Evolutionary conservation across 2,113 vertebrate species (phyloP).

Genomic region (Nicator chloris): DNA sequence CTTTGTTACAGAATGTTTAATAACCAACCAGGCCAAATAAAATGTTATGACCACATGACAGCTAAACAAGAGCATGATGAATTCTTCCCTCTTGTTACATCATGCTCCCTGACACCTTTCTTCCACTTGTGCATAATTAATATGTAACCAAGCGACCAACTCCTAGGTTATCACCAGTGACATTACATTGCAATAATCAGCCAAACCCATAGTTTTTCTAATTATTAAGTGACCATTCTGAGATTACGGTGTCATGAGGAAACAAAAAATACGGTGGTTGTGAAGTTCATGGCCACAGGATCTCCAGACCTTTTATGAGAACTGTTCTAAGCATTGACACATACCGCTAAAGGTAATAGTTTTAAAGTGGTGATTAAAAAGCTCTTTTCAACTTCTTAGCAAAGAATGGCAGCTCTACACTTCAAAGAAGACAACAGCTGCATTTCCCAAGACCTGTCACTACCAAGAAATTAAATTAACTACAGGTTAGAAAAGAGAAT

Average conservation of each 20-base stretch:
- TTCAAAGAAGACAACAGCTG: not conserved
- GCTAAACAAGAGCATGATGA: not conserved
- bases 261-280: not conserved
- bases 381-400: not conserved
- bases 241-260: accelerated
- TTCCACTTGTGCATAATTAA: not conserved
- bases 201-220: not conserved
- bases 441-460: not conserved
- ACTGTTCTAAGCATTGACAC: not conserved
- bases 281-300: not conserved
- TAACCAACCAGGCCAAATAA: not conserved
- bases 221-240: not conserved
- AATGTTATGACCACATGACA: not conserved
- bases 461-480: not conserved
- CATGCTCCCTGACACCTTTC: not conserved
- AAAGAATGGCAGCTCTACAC: not conserved
- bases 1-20: not conserved
- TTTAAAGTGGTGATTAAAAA: not conserved
- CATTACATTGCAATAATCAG: not conserved
- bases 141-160: not conserved
- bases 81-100: not conserved
- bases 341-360: not conserved
- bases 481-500: not conserved
- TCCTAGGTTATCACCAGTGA: not conserved
- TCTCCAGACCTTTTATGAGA: not conserved